Percentiles rank a stretch among this genome's conserved stretches.
These are phyloP conservation scores for Rhopalosiphum nymphaeae DNA, from an alignment of 2,888 invertebrate species.

Conservation along the genomic window DNA sequence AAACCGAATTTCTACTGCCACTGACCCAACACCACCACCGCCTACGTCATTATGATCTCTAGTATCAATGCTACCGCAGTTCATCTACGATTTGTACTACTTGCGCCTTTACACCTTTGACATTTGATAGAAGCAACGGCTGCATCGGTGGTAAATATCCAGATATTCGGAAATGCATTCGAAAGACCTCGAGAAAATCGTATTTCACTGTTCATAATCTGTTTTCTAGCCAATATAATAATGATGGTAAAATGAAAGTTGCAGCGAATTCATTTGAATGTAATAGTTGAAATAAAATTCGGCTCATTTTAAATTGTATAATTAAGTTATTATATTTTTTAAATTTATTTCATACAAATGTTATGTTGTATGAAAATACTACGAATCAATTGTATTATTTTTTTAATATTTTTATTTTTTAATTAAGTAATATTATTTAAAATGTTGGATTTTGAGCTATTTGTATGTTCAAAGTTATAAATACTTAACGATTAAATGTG, in stretches of 20 bases:
- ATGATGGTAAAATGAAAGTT: not conserved
- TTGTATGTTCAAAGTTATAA: not conserved
- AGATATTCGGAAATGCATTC: not conserved
- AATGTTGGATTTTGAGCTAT: not conserved
- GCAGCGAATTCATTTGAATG: not conserved
- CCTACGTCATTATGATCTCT: not conserved
- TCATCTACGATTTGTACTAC: not conserved
- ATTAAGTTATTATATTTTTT: not conserved
- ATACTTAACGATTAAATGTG: not conserved
- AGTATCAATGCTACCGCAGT: slow-evolving; percentile 11
- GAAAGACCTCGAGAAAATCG: not conserved
- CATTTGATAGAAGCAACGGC: not conserved
- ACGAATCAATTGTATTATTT: not conserved
- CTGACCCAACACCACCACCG: not conserved
- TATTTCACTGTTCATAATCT: not conserved
- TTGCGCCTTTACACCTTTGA: not conserved
- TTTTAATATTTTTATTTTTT: not conserved
- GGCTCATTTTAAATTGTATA: not conserved
- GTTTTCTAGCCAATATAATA: not conserved
- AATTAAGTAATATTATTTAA: not conserved
- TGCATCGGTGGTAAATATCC: no score
- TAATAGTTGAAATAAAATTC: not conserved
- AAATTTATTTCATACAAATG: not conserved
- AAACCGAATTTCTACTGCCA: slow-evolving; percentile 8
- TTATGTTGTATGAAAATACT: not conserved